Conservation (phyloP, 2,113 vertebrate genomes). For the Calonectris borealis region DNA sequence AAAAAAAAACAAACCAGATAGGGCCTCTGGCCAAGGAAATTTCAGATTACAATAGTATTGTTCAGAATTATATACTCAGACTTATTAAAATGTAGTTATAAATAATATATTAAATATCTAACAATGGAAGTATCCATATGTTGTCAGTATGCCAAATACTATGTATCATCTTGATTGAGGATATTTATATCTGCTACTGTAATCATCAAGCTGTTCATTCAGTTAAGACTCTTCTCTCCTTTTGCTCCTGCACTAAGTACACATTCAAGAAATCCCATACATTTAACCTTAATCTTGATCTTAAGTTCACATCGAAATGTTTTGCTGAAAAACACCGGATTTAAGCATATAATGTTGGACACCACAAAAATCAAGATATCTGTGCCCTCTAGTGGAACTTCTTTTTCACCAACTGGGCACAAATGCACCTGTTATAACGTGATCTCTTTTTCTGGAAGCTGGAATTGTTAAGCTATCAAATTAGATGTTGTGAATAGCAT, state of each 20-base stretch:
- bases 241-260: neutral
- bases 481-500: accelerated
- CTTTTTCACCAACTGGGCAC: neutral
- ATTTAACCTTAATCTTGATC: neutral
- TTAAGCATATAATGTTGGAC: neutral
- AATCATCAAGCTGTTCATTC: neutral
- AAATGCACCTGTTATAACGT: accelerated
- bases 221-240: neutral
- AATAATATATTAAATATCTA: neutral
- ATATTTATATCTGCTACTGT: neutral
- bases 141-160: neutral
- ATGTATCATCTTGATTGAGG: neutral
- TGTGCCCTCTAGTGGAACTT: slow-evolving; percentile 59
- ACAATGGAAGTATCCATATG: neutral
- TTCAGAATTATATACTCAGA: neutral
- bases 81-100: neutral
- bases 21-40: neutral
- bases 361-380: neutral
- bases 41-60: neutral
- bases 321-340: neutral
- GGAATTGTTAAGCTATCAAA: neutral
- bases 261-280: neutral
- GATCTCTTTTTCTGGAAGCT: neutral
- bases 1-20: neutral
- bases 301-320: neutral